Conservation (phyloP, 2,888 invertebrate genomes). For the Empis stercorea region DNA sequence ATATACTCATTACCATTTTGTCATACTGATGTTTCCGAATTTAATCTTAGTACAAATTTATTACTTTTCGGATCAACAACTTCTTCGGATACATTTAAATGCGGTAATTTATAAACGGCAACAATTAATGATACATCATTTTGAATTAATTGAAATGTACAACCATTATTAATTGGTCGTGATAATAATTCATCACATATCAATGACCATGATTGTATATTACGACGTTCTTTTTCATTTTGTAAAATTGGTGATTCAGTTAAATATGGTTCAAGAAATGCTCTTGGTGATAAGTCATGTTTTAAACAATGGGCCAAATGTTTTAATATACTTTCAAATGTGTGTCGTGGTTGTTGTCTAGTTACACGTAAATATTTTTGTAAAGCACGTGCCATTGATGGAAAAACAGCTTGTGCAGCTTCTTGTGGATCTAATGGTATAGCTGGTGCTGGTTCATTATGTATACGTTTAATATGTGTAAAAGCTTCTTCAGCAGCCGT, state of each 20-base stretch:
- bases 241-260: conserved; percentile 73
- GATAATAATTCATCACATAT: conserved; percentile 87
- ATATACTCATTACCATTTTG: conserved; percentile 21
- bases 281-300: conserved; percentile 85
- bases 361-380: conserved; percentile 95
- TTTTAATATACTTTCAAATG: conserved; percentile 81
- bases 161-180: conserved; percentile 67
- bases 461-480: conserved; percentile 83
- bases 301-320: conserved; percentile 86
- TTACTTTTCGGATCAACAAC: conserved; percentile 93
- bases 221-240: conserved; percentile 67
- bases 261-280: conserved; percentile 90
- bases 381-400: conserved; percentile 87
- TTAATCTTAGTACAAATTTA: conserved; percentile 84
- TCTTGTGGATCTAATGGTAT: conserved; percentile 87
- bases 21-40: conserved; percentile 96
- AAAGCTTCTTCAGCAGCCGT: conserved; percentile 97
- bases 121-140: conserved; percentile 87
- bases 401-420: conserved; percentile 96
- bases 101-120: conserved; percentile 73
- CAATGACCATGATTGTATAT: conserved; percentile 90
- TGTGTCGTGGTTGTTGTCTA: conserved; percentile 89
- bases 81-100: conserved; percentile 90
- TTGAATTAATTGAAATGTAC: conserved; percentile 83
- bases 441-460: conserved; percentile 58